Evolutionary conservation across 2,888 invertebrate species (phyloP).

Genomic region (Sarcophaga variegata): DNA sequence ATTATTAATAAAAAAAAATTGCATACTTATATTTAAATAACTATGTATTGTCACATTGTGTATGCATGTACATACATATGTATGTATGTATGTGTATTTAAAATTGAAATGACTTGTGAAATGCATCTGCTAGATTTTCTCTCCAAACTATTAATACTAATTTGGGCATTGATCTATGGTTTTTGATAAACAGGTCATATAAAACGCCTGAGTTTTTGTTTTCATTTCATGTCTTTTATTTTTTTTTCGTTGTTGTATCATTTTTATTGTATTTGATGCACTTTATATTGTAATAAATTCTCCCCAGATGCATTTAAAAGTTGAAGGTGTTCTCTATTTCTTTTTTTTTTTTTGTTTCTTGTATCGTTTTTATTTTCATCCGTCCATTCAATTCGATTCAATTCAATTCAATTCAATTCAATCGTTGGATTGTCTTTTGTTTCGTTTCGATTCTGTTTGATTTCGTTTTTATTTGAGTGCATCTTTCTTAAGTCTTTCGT

Average conservation of each 20-base stretch:
- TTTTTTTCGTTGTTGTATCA: conserved; percentile 20
- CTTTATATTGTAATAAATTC: conserved; percentile 56
- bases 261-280: conserved; percentile 53
- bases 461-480: conserved; percentile 40
- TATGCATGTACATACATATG: too few species aligned
- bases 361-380: background rate
- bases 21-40: too few species aligned
- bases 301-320: conserved; percentile 57
- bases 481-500: conserved; percentile 30
- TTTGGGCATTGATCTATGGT: conserved; percentile 71
- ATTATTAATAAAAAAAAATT: too few species aligned
- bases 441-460: background rate
- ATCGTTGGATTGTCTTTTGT: conserved; percentile 30
- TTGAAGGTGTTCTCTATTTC: conserved; percentile 44
- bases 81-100: too few species aligned
- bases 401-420: background rate
- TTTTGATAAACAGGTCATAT: conserved; percentile 70
- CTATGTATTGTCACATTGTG: too few species aligned
- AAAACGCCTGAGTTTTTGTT: conserved; percentile 53
- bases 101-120: background rate
- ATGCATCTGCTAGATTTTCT: background rate
- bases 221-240: background rate
- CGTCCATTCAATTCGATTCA: background rate
- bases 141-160: conserved; percentile 58
- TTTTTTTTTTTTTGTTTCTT: conserved; percentile 7